Percentiles rank a stretch among this genome's conserved stretches.
These are phyloP conservation scores for Artibeus lituratus DNA, from an alignment of 2,797 vertebrate genomes.

Conservation along the genomic window DNA sequence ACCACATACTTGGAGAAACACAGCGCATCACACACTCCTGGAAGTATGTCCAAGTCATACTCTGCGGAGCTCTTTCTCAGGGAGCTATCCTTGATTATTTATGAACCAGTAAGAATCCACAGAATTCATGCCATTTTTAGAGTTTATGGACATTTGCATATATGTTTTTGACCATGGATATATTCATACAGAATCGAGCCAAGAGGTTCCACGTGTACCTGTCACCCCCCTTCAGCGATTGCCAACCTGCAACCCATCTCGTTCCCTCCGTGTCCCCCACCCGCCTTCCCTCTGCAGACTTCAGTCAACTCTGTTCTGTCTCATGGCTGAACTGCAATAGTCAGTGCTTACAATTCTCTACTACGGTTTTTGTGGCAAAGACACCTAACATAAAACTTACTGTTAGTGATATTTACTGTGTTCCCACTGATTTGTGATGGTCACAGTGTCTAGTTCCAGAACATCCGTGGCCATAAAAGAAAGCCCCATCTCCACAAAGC, in stretches of 20 bases:
- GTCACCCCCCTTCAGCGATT: neutral
- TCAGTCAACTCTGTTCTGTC: neutral
- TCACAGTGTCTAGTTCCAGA: neutral
- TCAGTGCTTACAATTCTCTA: neutral
- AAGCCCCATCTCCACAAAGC: neutral
- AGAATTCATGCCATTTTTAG: neutral
- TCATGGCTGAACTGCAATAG: neutral
- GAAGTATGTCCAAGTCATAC: neutral
- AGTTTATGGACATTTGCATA: neutral
- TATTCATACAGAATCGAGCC: neutral
- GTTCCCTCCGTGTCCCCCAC: neutral
- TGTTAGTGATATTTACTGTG: neutral
- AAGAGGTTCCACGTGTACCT: neutral
- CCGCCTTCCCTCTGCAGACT: neutral
- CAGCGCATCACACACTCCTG: neutral
- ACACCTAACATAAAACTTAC: neutral
- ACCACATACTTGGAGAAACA: neutral
- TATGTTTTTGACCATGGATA: neutral
- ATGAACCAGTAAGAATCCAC: neutral
- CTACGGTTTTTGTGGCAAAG: neutral
- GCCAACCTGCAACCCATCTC: fast-evolving
- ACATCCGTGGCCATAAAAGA: neutral
- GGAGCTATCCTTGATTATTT: neutral
- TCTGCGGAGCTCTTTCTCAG: neutral
- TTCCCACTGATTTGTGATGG: neutral